Base-by-base conservation (phyloP, 2,113 vertebrate species). In the Typhlomys cinereus region DNA sequence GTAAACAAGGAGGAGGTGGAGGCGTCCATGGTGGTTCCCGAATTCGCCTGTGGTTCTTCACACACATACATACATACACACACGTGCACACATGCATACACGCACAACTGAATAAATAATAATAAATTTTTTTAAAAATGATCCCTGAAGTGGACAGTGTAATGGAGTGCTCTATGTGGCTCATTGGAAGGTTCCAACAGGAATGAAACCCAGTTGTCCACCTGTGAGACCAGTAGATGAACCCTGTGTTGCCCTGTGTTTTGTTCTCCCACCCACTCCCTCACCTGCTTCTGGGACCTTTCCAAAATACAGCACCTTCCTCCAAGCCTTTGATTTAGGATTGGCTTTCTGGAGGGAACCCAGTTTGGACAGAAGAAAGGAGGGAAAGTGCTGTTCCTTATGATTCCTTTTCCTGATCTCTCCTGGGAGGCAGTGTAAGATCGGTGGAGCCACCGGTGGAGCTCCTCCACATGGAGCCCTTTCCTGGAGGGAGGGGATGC, bases 231-330 rank as follows among this genome's bases (percentile, higher is more conserved):
- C 64, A 73, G 18, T 50, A 14, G 41, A 61, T 0, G 0, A 44
- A 31, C 14, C 20, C 79, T 59, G n/a, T 36, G 46, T 25, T 44
- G 61, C 50, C 67, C 21, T 7, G n/a, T 8, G 7, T 52, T 91
- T 75, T 46, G 31, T 62, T 80, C 80, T 88, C 46, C 57, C 44
- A n/a, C n/a, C n/a, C 52, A 48, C 7, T 29, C 57, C 29, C 61
- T 80, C 57, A 36, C 34, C 71, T 90, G 78, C 50, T 67, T 50
- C 78, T 85, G 20, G 84, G 34, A 74, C 67, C 83, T 12, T 82
- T 64, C 84, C 61, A 73, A 71, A 71, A 86, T 73, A 83, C 39
- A 52, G 31, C 25, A 25, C 23, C 29, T 48, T 23, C 52, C n/a
- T 7, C 5, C 29, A 69, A 85, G 50, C 34, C 64, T 15, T 44